Base-by-base conservation (phyloP, 2,113 vertebrate genomes). In the Dascyllus trimaculatus region DNA sequence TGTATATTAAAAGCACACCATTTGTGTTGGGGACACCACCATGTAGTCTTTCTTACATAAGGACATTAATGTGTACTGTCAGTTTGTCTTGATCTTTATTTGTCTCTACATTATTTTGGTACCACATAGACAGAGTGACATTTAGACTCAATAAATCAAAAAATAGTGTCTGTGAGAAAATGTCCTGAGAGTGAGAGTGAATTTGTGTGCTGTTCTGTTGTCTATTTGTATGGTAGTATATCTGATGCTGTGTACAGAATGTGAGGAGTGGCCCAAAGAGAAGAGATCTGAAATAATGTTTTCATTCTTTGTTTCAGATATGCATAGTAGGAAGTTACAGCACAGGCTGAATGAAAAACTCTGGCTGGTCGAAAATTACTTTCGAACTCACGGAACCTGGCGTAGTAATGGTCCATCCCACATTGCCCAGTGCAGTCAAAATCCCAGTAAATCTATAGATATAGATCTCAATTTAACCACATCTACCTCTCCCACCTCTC, bases 261-360 rank as follows among this genome's bases (percentile, higher is more conserved):
- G 87, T 78, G 78, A 86, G 88, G 84, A 91, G 90, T 93, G 88
- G 95, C 95, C 95, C 94, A 95, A 95, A 94, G 94, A 94, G 88
- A 94, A 92, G 95, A 95, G 95, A 95, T 94, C 95, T 95, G 95
- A 95, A 95, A 95, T 95, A 95, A 95, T 93, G 92, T 89, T 95
- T 94, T 94, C 85, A 81, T 95, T 95, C 92, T 95, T 94, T 95
- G 93, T 95, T 95, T 95, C 95, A 95, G 95, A 95, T 94, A 88
- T 92, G 92, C 92, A 93, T 95, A 95, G 91, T 95, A 95, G 94
- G 94, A 95, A 95, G 93, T 93, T 93, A 94, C 90, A 95, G 92
- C 94, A 94, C 57, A 95, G 93, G 91, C 92, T 94, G 94, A 95
- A 93, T 94, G 94, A 94, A 90, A 95, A 95, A 95, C 90, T 93